phyloP scores from a whole-genome alignment of 2,797 vertebrate genomes.

The Cephalopachus bancanus region DNA sequence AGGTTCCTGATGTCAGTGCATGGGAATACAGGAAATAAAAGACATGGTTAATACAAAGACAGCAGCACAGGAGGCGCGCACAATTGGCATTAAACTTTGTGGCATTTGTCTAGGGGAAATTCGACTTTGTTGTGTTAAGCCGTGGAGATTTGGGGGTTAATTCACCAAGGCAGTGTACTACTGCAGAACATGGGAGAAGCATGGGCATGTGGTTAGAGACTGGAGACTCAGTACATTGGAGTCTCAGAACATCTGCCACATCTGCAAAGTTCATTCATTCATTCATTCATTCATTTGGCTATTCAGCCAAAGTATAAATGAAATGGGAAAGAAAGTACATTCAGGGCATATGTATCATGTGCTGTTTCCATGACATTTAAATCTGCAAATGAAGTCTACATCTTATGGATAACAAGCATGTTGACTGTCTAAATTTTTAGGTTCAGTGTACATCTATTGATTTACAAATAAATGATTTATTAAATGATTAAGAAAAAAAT shows the following conservation, averaged over 20 bases:
- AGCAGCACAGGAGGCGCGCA: not conserved
- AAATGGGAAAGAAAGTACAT: too few relatives aligned
- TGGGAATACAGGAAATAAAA: not conserved
- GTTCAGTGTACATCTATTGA: too few relatives aligned
- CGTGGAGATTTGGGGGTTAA: rapidly evolving
- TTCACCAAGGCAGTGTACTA: rapidly evolving
- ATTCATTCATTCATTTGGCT: too few relatives aligned
- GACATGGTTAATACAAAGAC: not conserved
- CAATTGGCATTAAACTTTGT: not conserved
- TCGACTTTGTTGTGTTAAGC: not conserved
- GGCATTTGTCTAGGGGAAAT: not conserved
- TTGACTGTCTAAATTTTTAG: too few relatives aligned
- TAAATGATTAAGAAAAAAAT: too few relatives aligned
- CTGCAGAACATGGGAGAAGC: not conserved
- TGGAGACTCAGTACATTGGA: not conserved
- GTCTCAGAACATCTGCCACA: not conserved
- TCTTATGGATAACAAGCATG: too few relatives aligned
- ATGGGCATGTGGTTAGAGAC: rapidly evolving
- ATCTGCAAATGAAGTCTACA: too few relatives aligned
- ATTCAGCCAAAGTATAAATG: too few relatives aligned
- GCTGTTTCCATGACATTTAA: too few relatives aligned
- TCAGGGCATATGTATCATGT: too few relatives aligned
- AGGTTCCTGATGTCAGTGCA: not conserved
- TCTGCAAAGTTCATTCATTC: too few relatives aligned
- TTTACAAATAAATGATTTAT: too few relatives aligned